Percentiles rank a stretch among this genome's conserved stretches.
Evolutionary conservation across 2,888 invertebrate genomes (phyloP).

Genomic region (Spialia ferax): DNA sequence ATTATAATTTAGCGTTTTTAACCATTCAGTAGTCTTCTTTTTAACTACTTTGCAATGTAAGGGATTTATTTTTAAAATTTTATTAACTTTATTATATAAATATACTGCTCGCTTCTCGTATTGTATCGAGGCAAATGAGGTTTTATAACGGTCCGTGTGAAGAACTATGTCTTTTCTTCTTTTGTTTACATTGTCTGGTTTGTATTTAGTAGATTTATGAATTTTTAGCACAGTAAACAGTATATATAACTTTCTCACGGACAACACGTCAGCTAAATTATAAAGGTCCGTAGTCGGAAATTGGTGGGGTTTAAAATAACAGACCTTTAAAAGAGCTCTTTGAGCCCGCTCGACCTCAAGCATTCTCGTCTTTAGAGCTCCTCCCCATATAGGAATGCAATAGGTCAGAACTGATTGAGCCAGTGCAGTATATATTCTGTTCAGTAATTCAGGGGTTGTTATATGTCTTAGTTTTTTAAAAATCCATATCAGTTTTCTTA

Average conservation of each 20-base stretch:
- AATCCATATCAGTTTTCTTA: neutral
- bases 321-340: neutral
- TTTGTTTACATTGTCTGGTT: neutral
- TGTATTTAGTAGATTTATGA: neutral
- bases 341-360: neutral
- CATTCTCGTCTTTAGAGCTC: constrained; percentile 1
- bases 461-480: neutral
- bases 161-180: constrained; percentile 1
- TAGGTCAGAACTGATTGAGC: neutral
- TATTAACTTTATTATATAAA: constrained; percentile 1
- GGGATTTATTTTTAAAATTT: constrained; percentile 1
- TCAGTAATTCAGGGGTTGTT: neutral
- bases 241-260: neutral
- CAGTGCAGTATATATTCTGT: neutral
- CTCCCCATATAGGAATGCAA: constrained; percentile 1
- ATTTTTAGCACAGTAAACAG: neutral
- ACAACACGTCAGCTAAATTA: neutral
- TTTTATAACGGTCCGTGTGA: neutral
- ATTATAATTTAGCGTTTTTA: neutral
- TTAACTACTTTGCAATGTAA: neutral
- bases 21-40: neutral
- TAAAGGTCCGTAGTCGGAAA: neutral
- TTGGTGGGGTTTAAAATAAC: neutral
- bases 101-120: neutral
- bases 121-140: neutral